Percentiles rank a stretch among this genome's conserved stretches.
These are phyloP conservation scores for Cataglyphis livida DNA, from an alignment of 2,888 invertebrate genomes.

Conservation along the genomic window DNA sequence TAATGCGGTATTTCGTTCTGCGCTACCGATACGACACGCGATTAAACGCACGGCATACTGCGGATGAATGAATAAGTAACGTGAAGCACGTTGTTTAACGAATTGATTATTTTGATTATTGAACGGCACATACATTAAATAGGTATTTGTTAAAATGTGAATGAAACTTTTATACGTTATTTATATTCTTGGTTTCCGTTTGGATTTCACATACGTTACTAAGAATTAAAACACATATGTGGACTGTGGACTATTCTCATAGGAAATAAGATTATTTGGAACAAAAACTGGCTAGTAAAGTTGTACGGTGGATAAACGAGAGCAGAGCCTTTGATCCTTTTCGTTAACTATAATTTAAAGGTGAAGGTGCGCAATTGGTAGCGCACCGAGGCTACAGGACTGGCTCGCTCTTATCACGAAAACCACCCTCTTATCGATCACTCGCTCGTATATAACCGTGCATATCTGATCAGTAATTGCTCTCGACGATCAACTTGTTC, in stretches of 20 bases:
- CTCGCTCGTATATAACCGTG: conserved; percentile 50
- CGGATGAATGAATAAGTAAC: conserved; percentile 39
- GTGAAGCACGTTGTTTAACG: conserved; percentile 18
- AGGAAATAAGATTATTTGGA: conserved; percentile 58
- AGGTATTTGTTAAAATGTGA: background rate
- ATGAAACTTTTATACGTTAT: background rate
- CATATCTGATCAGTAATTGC: conserved; percentile 48
- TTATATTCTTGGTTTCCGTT: conserved; percentile 3
- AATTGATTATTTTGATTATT: conserved; percentile 18
- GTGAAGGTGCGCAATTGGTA: conserved; percentile 50
- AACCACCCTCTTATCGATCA: conserved; percentile 57
- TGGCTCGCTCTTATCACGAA: conserved; percentile 41
- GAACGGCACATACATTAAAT: background rate
- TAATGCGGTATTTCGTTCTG: conserved; percentile 51
- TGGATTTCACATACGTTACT: background rate
- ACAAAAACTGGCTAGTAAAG: conserved; percentile 44
- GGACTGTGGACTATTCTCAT: conserved; percentile 46
- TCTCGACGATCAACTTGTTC: conserved; percentile 39
- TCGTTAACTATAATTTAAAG: conserved; percentile 65
- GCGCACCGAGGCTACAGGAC: conserved; percentile 24
- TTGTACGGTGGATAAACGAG: conserved; percentile 50
- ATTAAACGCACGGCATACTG: conserved; percentile 37
- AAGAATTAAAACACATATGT: conserved; percentile 62
- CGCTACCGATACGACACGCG: conserved; percentile 45
- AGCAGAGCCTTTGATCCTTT: conserved; percentile 69